Evolutionary conservation across 92 coral and sea anemone species (phyloP).

Genomic region (Siderastrea siderea): DNA sequence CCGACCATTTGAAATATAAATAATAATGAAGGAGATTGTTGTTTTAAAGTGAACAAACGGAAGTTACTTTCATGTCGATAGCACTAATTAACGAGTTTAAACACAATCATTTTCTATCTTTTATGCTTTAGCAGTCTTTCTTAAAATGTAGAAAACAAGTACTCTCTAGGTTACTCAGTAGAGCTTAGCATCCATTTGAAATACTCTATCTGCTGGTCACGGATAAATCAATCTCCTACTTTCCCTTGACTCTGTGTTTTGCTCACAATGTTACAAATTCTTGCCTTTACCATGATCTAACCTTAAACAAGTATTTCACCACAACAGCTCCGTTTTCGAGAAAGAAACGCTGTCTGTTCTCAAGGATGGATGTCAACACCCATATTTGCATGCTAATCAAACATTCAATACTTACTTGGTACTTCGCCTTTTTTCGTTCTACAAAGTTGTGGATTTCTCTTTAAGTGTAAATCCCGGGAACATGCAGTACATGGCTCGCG

Average conservation of each 20-base stretch:
- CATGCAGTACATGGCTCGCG: background rate
- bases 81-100: background rate
- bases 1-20: background rate
- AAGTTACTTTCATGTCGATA: background rate
- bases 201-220: no score
- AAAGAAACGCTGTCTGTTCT: no score
- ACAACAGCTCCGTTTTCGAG: background rate
- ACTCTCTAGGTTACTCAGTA: background rate
- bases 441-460: background rate
- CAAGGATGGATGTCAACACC: background rate
- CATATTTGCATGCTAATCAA: background rate
- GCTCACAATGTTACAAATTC: no score
- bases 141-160: background rate
- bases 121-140: background rate
- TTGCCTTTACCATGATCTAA: no score
- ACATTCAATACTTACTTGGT: background rate
- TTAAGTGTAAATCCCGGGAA: background rate
- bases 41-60: background rate
- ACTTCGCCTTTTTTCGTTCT: background rate
- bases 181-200: no score
- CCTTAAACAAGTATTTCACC: background rate
- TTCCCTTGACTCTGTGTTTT: no score
- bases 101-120: background rate
- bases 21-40: background rate
- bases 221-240: no score